phyloP scores from a whole-genome alignment of 2,797 vertebrate species.

The Aplochiton taeniatus region DNA sequence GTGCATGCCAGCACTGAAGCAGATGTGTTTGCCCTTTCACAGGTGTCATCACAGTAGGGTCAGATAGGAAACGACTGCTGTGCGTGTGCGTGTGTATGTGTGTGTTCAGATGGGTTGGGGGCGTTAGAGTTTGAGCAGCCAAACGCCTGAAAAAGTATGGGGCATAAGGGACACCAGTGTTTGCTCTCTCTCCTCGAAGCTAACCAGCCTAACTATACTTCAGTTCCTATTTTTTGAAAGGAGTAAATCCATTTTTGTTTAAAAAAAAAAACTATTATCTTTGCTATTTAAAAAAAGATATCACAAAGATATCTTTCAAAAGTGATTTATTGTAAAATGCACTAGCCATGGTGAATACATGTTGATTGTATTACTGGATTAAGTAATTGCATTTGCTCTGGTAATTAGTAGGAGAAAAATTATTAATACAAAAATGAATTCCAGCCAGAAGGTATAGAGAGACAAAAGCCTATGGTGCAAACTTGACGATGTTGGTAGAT shows the following conservation, averaged over 20 bases:
- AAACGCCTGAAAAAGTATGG: not conserved
- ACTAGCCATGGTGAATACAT: conserved; percentile 53
- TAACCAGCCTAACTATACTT: not conserved
- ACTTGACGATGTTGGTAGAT: conserved; percentile 18
- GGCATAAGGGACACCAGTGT: not conserved
- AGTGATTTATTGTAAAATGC: conserved; percentile 42
- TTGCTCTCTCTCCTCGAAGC: not conserved
- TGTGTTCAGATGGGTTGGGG: not conserved
- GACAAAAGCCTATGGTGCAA: conserved; percentile 52
- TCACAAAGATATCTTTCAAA: no score
- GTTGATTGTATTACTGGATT: conserved; percentile 64
- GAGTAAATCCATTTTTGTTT: no score
- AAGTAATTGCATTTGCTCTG: conserved; percentile 71
- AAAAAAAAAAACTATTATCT: no score
- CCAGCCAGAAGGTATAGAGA: conserved; percentile 33
- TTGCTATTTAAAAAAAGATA: no score
- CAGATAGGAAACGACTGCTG: not conserved
- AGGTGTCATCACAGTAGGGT: conserved; percentile 17
- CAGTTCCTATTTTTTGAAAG: no score
- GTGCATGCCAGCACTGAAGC: not conserved
- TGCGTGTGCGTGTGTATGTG: no score
- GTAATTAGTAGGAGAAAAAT: conserved; percentile 67
- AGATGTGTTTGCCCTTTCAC: not conserved
- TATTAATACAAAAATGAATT: conserved; percentile 64
- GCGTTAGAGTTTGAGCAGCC: not conserved